phyloP scores from a whole-genome alignment of 2,113 vertebrate genomes.

The Campylorhamphus procurvoides region DNA sequence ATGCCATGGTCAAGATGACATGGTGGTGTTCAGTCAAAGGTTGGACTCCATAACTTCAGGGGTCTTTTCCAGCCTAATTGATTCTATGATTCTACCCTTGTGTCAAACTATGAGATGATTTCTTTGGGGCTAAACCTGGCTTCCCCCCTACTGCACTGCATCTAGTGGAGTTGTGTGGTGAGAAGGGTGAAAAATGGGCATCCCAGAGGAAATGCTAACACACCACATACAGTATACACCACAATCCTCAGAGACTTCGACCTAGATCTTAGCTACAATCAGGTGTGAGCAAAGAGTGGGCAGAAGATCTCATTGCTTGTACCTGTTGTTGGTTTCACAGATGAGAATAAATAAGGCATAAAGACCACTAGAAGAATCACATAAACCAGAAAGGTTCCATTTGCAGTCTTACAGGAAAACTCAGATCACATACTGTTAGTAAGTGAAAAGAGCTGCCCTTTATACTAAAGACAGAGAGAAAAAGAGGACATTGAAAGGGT shows the following conservation, averaged over 20 bases:
- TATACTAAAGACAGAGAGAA: neutral
- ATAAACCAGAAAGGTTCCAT: neutral
- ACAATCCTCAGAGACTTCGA: neutral
- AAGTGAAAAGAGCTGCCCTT: neutral
- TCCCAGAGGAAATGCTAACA: neutral
- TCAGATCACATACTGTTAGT: neutral
- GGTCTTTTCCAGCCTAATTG: neutral
- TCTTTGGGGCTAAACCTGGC: neutral
- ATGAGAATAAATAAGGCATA: neutral
- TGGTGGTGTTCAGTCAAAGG: neutral
- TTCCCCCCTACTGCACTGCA: neutral
- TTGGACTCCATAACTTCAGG: neutral
- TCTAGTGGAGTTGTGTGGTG: neutral
- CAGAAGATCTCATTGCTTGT: neutral
- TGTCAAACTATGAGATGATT: constrained; percentile 58
- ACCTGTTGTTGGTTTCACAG: neutral
- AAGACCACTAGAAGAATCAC: neutral
- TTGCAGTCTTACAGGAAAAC: neutral
- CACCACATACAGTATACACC: rapidly evolving
- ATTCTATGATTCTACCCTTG: neutral
- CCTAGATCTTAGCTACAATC: neutral
- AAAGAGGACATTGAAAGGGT: neutral
- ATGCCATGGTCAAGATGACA: neutral
- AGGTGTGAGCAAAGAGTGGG: neutral
- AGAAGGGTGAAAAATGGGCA: neutral